Evolutionary conservation across 2,797 vertebrate species (phyloP).

Genomic region (Bovichtus variegatus): DNA sequence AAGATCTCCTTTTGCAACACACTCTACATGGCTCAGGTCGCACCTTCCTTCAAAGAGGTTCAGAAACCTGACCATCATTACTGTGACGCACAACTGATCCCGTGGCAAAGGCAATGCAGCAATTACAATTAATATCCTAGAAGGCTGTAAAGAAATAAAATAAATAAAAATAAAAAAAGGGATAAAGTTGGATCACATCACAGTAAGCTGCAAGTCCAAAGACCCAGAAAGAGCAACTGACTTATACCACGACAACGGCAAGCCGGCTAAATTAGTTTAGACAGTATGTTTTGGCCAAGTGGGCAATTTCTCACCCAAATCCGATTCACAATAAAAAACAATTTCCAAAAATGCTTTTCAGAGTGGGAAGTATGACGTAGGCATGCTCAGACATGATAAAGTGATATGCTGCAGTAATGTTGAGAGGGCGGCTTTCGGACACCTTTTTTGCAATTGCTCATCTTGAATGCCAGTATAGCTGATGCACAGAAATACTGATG

Average conservation of each 20-base stretch:
- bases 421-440: background rate
- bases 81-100: background rate
- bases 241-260: background rate
- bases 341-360: background rate
- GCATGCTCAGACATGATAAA: background rate
- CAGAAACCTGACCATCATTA: constrained; percentile 10
- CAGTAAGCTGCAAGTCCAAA: background rate
- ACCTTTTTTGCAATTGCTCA: background rate
- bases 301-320: background rate
- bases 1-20: constrained; percentile 44
- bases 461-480: background rate
- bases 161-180: too few species aligned
- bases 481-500: too few species aligned
- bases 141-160: background rate
- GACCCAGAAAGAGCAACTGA: background rate
- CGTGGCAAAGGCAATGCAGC: constrained; percentile 2
- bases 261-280: background rate
- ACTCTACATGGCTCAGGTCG: constrained; percentile 30
- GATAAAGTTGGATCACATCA: background rate
- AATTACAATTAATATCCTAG: constrained; percentile 6
- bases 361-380: background rate
- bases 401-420: background rate
- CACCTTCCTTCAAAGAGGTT: constrained; percentile 15
- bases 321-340: background rate
- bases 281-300: background rate